A percentile compares a stretch with the other conserved stretches of the same genome.
These are phyloP conservation scores for Notolabrus celidotus DNA, from an alignment of 2,797 vertebrate species.

Conservation along the genomic window DNA sequence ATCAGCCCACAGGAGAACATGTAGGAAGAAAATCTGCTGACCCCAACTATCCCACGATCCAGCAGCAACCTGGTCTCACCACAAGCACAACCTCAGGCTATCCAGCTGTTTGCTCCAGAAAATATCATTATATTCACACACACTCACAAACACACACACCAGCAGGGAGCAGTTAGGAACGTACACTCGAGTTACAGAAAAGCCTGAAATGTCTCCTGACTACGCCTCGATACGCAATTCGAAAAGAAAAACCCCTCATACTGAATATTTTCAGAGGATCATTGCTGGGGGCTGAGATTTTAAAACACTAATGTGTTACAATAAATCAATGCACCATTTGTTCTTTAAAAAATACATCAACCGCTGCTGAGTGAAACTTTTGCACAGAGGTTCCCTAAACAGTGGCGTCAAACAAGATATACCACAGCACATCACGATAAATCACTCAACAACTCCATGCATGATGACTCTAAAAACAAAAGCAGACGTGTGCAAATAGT, in stretches of 20 bases:
- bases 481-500: background rate
- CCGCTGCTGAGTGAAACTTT: background rate
- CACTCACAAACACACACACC: constrained; percentile 25
- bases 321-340: background rate
- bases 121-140: constrained; percentile 47
- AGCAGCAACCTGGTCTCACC: constrained; percentile 73
- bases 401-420: background rate
- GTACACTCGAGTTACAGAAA: constrained; percentile 25
- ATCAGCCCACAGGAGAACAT: constrained; percentile 33
- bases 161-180: constrained; percentile 43
- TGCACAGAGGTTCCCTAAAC: background rate
- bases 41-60: constrained; percentile 79
- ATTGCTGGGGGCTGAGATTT: too few species aligned
- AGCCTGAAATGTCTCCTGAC: constrained; percentile 18
- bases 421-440: background rate
- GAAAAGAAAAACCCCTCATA: background rate
- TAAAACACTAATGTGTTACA: too few species aligned
- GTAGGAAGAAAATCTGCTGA: constrained; percentile 52
- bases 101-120: constrained; percentile 72
- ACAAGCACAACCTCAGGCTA: constrained; percentile 71
- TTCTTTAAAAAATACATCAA: background rate
- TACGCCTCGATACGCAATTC: background rate
- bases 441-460: background rate
- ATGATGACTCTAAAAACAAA: background rate
- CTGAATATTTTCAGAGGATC: background rate